These are phyloP conservation scores for Petrocephalus sullivani DNA, from an alignment of 2,797 vertebrate genomes.

Conservation along the genomic window DNA sequence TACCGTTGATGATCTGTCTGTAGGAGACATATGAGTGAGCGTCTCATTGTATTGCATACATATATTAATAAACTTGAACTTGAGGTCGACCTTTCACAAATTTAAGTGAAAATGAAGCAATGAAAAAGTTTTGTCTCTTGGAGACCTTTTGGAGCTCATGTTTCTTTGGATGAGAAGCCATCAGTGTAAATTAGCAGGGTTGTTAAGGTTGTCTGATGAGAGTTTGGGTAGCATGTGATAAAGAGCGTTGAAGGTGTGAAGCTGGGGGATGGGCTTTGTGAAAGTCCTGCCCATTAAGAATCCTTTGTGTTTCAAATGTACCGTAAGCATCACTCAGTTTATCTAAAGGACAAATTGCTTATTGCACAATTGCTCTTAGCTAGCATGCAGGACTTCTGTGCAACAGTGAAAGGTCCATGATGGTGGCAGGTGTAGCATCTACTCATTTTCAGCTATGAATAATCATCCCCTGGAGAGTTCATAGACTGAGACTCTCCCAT, in stretches of 20 bases:
- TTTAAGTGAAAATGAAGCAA: neutral
- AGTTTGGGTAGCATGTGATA: neutral
- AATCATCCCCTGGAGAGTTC: neutral
- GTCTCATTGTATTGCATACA: neutral
- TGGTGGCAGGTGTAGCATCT: neutral
- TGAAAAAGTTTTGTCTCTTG: neutral
- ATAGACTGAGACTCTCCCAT: neutral
- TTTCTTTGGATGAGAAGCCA: neutral
- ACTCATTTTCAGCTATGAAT: neutral
- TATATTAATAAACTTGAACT: neutral
- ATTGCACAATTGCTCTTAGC: neutral
- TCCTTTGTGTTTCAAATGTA: neutral
- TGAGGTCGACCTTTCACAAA: neutral
- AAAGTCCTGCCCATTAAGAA: neutral
- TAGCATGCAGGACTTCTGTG: neutral
- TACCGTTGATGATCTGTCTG: neutral
- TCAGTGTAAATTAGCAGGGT: neutral
- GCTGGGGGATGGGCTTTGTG: conserved; percentile 25
- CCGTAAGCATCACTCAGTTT: neutral
- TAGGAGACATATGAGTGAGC: neutral
- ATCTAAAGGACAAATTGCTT: neutral
- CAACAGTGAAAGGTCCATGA: neutral
- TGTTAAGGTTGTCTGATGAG: neutral
- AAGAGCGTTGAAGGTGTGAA: neutral
- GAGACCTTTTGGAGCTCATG: neutral